These are phyloP conservation scores for Cirrhinus mrigala DNA, from an alignment of 2,797 vertebrate species.

Conservation along the genomic window DNA sequence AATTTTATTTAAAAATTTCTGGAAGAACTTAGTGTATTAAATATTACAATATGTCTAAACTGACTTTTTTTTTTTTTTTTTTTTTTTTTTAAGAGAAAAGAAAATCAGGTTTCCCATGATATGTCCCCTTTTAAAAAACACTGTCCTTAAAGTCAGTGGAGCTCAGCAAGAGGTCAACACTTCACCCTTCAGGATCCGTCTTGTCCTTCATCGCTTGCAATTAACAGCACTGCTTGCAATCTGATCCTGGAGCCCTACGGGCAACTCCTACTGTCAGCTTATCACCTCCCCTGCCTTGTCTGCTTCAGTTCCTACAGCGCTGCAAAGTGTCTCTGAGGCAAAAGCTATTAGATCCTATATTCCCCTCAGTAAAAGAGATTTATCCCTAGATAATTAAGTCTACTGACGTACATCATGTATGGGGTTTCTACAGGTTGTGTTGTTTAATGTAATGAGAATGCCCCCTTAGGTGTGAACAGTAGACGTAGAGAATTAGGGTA, in stretches of 20 bases:
- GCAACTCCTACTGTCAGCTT: conserved; percentile 3
- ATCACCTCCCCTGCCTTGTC: conserved; percentile 27
- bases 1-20: neutral
- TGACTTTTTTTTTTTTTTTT: neutral
- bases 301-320: neutral
- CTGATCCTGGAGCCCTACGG: conserved; percentile 38
- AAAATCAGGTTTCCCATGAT: neutral
- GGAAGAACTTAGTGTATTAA: neutral
- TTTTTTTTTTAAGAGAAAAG: neutral
- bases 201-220: conserved; percentile 34
- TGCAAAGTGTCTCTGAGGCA: conserved; percentile 13
- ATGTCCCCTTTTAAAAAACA: neutral
- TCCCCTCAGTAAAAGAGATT: conserved; percentile 39
- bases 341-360: conserved; percentile 20
- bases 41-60: too few relatives aligned
- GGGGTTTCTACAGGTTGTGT: conserved; percentile 25
- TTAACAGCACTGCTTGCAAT: conserved; percentile 37
- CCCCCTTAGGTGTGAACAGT: conserved; percentile 31
- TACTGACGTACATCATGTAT: conserved; percentile 35
- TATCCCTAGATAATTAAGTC: conserved; percentile 48
- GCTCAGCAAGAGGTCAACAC: conserved; percentile 26
- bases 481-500: neutral
- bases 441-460: conserved; percentile 27
- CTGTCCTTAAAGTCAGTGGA: neutral
- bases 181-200: conserved; percentile 41